Base-by-base conservation (phyloP, 2,797 vertebrate genomes). In the Chelidonichthys spinosus region DNA sequence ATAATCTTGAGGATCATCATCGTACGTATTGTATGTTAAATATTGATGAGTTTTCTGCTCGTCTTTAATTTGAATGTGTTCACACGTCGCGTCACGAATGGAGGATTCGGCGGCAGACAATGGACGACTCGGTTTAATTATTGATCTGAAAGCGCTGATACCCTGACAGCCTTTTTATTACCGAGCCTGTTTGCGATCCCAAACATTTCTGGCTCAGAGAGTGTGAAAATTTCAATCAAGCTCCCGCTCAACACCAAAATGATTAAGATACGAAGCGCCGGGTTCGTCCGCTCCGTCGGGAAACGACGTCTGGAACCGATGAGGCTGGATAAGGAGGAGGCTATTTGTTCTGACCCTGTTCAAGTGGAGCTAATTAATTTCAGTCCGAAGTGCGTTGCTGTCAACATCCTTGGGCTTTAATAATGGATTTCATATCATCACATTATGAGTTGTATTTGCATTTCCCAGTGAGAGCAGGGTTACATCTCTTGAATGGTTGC, bases 301-400 rank as follows among this genome's bases (percentile, higher is more conserved):
- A 52, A 39, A 39, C 40, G 46, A 67, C 32, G 7, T 35, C 42
- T 72, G 67, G 81, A 79, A 83, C 65, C 35, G 54, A 85, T 79
- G 71, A 81, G 69, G 66, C 77, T 1, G 52, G 79, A 86, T 83
- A 81, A 84, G 81, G 73, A 81, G 71, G 54, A 71, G 72, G 75
- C 55, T 72, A 66, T 87, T 88, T 87, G 83, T 87, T 84, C 55
- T 50, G 74, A 81, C 8, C 46, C 63, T 37, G 64, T 74, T 78
- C 47, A 70, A 86, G 81, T 73, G 79, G 4, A 36, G 73, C 76
- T 86, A 79, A 92, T 91, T 91, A 71, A 90, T 90, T 89, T 86
- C 83, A 81, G 68, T 49, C 74, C 72, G 79, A 83, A 4, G 17
- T 64, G 65, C 78, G 73, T 81, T 47, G 71, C 74, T 82, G 85